Base-by-base conservation (phyloP, 2,888 invertebrate genomes). In the Amiota minor region DNA sequence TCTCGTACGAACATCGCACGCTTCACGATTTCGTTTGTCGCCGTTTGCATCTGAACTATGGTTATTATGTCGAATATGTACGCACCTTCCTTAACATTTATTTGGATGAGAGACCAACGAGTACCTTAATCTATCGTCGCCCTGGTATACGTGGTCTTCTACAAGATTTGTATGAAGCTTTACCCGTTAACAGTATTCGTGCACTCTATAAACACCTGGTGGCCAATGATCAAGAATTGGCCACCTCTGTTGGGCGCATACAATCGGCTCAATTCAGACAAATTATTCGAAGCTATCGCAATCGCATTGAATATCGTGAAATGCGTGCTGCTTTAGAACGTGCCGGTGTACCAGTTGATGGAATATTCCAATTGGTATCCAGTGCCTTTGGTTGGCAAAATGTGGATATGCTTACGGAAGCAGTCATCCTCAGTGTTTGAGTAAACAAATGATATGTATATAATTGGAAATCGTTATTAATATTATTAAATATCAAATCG, bases 111-210 rank as follows among this genome's bases (percentile, higher is more conserved):
- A 16, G 9, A 1, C 35, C 72, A 0, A 72, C 46, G 14, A 76
- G 71, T 9, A 70, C 76, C 0, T 2, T 76, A 55, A 75, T 76
- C 35, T 74, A 74, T 49, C 80, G 85, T 1, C 83, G 83, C 16
- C 72, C 75, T 23, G 87, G 87, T 0, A 73, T 87, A 0, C 79
- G 80, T 1, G 87, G 87, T 1, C 72, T 87, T 2, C 35, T 88
- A 14, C 71, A 72, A 65, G 83, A 83, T 35, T 70, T 87, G 46
- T 77, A 80, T 1, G 80, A 78, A 47, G 77, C 80, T 1, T 35
- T 87, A 72, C 87, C 87, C 0, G 78, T 77, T 1, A 65, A 68
- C 1, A 64, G 78, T 2, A 53, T 87, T 9, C 71, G 77, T 14
- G 79, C 82, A 18, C 73, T 84, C 45, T 88, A 84, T 53, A 49